Evolutionary conservation across 2,888 invertebrate genomes (phyloP), one percentile per base, ranked within the genome.

Genomic region (Strigamia transsilvanica): DNA sequence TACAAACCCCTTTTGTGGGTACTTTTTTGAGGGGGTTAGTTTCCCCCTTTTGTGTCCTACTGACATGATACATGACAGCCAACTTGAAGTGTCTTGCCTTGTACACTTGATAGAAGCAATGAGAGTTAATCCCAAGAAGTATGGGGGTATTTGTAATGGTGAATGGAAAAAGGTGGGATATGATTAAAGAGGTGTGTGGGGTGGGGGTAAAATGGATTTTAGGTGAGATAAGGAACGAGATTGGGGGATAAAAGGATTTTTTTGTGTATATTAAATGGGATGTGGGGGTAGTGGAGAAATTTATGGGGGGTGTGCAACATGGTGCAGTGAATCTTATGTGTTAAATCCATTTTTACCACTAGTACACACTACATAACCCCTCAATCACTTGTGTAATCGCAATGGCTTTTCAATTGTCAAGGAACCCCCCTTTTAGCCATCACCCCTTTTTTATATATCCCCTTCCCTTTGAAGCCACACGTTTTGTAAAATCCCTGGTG

Each of bases 61-160:
- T 80, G 80, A 80, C 80, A 80, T 80, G 80, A 80, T 80, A 80
- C 80, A 80, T 80, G 80, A 80, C 41, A 42, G 80, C 42, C 46
- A 27, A 23, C 41, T 61, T 21, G 61, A 61, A 21, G 51, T 51
- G 18, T 51, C 51, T 51, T 23, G 61, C 4, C 61, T 61, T 61
- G 61, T 61, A 61, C 61, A 61, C 61, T 61, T 18, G n/a, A 51
- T 18, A 51, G 15, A 51, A 15, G n/a, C 51, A 51, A 51, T 51
- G 51, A 61, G 18, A 61, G 61, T 61, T 61, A 61, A 61, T 61
- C 61, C 61, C 13, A 61, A 23, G 80, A 32, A 78, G 78, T 38
- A 78, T 27, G 18, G 42, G 27, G 46, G 80, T 21, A 32, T 34
- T 34, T 21, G 38, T 38, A 15, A 32, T 34, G 79, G 10, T 34